Conservation (phyloP, 2,888 invertebrate genomes). For the Gymnocheta viridis region DNA sequence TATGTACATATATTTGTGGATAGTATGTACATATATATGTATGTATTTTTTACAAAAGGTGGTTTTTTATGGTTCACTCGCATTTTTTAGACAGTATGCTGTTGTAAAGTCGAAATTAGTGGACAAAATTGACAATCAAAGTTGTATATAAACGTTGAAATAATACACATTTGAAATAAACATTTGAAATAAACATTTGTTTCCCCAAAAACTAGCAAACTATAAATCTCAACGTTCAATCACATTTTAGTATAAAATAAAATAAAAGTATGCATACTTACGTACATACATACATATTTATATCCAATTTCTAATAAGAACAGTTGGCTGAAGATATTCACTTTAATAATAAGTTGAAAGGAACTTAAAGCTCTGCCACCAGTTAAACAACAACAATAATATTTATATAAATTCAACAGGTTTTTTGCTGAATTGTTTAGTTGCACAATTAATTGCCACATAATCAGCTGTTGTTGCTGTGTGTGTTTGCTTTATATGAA, state of each 20-base stretch:
- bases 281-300: background rate
- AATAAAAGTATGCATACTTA: background rate
- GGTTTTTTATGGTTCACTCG: constrained; percentile 1
- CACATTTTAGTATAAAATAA: no score
- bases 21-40: background rate
- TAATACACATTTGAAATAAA: background rate
- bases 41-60: constrained; percentile 3
- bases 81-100: background rate
- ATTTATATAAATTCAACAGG: constrained; percentile 58
- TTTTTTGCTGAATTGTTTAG: constrained; percentile 50
- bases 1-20: background rate
- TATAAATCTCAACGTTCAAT: background rate
- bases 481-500: constrained; percentile 18
- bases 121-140: background rate
- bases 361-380: background rate
- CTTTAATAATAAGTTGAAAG: background rate
- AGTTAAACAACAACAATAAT: background rate
- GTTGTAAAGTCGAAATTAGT: constrained; percentile 3
- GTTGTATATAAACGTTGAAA: background rate
- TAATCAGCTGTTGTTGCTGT: constrained; percentile 39
- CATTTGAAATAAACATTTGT: background rate
- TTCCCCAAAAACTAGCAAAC: background rate
- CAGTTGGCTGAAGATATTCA: background rate
- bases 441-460: constrained; percentile 48
- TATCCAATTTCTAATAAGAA: background rate